A percentile compares a stretch with the other conserved stretches of the same genome.
These are phyloP conservation scores for Coronaproctus castanopsis DNA, from an alignment of 2,888 invertebrate genomes.

Conservation along the genomic window DNA sequence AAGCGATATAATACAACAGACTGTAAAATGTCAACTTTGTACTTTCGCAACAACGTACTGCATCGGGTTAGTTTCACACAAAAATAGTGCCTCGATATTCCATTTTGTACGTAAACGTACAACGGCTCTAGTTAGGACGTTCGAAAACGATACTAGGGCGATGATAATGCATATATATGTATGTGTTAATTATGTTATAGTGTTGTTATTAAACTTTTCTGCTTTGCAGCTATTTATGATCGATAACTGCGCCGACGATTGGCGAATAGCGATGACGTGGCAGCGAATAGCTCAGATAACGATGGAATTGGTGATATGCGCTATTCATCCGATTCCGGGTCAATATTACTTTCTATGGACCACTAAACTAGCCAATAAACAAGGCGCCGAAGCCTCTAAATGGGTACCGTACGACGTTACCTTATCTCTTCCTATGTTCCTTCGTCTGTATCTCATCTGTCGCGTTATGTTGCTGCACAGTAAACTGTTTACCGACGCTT, in stretches of 20 bases:
- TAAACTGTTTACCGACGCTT: conserved; percentile 98
- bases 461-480: conserved; percentile 98
- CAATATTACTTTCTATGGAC: conserved; percentile 93
- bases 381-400: conserved; percentile 36
- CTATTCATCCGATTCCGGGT: conserved; percentile 93
- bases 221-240: conserved; percentile 99
- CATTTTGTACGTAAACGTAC: too few species aligned
- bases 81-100: too few species aligned
- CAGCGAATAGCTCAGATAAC: conserved; percentile 83
- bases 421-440: conserved; percentile 97
- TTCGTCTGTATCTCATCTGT: conserved; percentile 95
- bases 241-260: conserved; percentile 99
- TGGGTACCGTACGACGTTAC: conserved; percentile 89
- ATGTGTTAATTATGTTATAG: too few species aligned
- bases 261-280: conserved; percentile 99
- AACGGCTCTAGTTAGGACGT: too few species aligned
- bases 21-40: too few species aligned
- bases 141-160: too few species aligned
- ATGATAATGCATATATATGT: too few species aligned
- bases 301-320: conserved; percentile 84
- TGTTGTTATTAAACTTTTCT: too few species aligned
- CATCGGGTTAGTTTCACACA: too few species aligned
- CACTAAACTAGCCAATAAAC: conserved; percentile 80
- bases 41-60: too few species aligned
- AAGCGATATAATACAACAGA: too few species aligned